Percentiles rank a stretch among this genome's conserved stretches.
Conservation (phyloP, 2,888 invertebrate genomes). For the Eutolmus rufibarbis region DNA sequence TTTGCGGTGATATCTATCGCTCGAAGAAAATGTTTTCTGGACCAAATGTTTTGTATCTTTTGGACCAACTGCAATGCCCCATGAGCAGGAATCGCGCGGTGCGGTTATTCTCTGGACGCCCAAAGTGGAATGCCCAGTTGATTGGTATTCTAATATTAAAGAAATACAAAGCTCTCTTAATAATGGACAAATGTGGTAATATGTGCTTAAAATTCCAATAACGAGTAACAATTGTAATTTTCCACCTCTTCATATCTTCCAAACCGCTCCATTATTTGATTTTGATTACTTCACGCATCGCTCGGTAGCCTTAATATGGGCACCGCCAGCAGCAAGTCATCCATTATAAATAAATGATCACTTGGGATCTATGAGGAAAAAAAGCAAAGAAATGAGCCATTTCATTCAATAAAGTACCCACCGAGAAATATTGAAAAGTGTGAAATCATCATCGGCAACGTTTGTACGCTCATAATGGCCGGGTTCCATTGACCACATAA, state of each 20-base stretch:
- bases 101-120: neutral
- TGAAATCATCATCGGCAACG: constrained; percentile 44
- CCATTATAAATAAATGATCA: constrained; percentile 48
- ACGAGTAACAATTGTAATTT: constrained; percentile 48
- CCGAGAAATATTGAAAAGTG: constrained; percentile 44
- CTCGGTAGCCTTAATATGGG: constrained; percentile 44
- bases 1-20: neutral
- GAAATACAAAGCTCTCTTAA: constrained; percentile 43
- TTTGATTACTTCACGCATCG: constrained; percentile 48
- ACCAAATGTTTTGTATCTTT: constrained; percentile 3
- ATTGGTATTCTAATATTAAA: constrained; percentile 47
- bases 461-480: constrained; percentile 34
- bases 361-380: constrained; percentile 37
- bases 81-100: neutral
- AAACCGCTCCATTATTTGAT: constrained; percentile 46
- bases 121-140: constrained; percentile 46
- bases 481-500: constrained; percentile 34
- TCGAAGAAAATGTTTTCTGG: neutral
- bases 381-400: constrained; percentile 39
- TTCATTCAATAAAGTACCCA: constrained; percentile 43
- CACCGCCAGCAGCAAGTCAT: constrained; percentile 47
- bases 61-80: neutral
- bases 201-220: constrained; percentile 48
- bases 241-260: constrained; percentile 42
- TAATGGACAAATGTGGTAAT: constrained; percentile 49